Evolutionary conservation across 1,140 invertebrate genomes (phyloP).

Genomic region (Mercenaria mercenaria): DNA sequence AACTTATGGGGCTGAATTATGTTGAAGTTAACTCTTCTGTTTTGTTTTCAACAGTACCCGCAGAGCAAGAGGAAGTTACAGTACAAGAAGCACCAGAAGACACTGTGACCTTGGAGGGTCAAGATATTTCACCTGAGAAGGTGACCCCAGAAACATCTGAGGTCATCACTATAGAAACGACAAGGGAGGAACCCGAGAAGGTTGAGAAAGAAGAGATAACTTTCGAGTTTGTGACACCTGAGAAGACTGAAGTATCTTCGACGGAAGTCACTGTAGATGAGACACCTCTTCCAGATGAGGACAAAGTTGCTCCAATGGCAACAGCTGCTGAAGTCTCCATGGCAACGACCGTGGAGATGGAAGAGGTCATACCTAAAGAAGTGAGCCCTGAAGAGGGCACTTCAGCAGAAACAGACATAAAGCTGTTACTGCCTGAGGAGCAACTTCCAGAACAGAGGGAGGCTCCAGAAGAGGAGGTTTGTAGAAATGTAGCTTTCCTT

Average conservation of each 20-base stretch:
- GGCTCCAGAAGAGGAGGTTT: slow-evolving; percentile 70
- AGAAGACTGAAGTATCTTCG: slow-evolving; percentile 75
- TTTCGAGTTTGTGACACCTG: slow-evolving; percentile 76
- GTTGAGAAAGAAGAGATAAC: slow-evolving; percentile 82
- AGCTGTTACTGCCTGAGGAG: slow-evolving; percentile 74
- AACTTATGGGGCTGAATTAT: no score
- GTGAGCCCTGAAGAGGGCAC: slow-evolving; percentile 57
- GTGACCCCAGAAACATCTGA: slow-evolving; percentile 77
- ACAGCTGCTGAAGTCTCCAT: slow-evolving; percentile 78
- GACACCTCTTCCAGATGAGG: slow-evolving; percentile 75
- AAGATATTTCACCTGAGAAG: slow-evolving; percentile 73
- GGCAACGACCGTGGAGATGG: slow-evolving; percentile 69
- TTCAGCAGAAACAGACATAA: slow-evolving; percentile 57
- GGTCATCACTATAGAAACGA: slow-evolving; percentile 76
- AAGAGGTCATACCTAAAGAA: slow-evolving; percentile 77
- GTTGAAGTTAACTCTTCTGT: no score
- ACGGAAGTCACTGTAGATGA: slow-evolving; percentile 75
- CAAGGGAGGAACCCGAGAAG: slow-evolving; percentile 69
- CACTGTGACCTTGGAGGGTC: slow-evolving; percentile 76
- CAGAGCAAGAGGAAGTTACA: slow-evolving; percentile 67
- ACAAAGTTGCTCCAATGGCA: slow-evolving; percentile 76
- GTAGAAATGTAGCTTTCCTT: no score
- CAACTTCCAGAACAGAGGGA: slow-evolving; percentile 72
- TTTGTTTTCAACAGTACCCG: slow-evolving; percentile 36
- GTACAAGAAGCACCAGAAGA: slow-evolving; percentile 65